A percentile compares a stretch with the other conserved stretches of the same genome.
phyloP scores from a whole-genome alignment of 1,140 invertebrate species.

The Apis florea region DNA sequence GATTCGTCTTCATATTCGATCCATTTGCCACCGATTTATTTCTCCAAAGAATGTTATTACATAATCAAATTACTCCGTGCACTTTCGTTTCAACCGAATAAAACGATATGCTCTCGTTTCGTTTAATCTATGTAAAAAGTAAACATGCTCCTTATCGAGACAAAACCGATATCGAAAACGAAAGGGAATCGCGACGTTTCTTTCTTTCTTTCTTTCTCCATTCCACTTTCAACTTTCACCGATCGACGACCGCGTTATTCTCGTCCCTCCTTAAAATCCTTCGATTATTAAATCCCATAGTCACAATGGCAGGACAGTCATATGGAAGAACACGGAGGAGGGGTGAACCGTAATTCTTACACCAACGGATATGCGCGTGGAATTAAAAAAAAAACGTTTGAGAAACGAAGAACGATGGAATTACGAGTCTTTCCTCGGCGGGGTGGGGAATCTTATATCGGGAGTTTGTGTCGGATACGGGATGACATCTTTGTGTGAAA shows the following conservation, averaged over 20 bases:
- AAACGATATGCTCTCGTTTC: not conserved
- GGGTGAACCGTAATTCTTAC: not conserved
- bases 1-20: not conserved
- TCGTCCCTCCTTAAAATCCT: too few species aligned
- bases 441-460: conserved; percentile 29
- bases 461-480: conserved; percentile 35
- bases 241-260: too few species aligned
- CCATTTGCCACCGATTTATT: not conserved
- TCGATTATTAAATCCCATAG: not conserved
- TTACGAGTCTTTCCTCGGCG: not conserved
- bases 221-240: too few species aligned
- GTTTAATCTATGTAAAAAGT: not conserved
- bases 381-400: conserved; percentile 31
- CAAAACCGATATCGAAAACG: not conserved
- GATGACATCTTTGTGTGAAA: conserved; percentile 53
- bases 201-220: too few species aligned
- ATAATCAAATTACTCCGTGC: not conserved
- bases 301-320: not conserved
- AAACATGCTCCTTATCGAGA: not conserved
- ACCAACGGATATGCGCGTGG: too few species aligned
- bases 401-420: not conserved
- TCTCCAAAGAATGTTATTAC: not conserved
- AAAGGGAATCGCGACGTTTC: too few species aligned
- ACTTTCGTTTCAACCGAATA: not conserved
- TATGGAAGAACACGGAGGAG: not conserved